Evolutionary conservation across 2,113 vertebrate species (phyloP).

Genomic region (Oryzias woworae): DNA sequence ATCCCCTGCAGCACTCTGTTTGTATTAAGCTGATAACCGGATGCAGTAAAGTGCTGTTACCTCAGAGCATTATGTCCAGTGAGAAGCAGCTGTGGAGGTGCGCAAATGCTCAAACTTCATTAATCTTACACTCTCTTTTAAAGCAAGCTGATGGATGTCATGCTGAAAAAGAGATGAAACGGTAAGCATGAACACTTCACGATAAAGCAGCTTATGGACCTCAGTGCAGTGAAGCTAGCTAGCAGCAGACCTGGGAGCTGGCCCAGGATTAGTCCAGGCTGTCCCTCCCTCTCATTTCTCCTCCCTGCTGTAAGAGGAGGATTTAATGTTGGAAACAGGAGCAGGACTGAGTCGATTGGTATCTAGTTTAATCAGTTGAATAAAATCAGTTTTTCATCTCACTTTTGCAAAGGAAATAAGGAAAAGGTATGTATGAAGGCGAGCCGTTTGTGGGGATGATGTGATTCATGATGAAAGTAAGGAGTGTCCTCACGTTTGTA

Average conservation of each 20-base stretch:
- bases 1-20: slow-evolving; percentile 60
- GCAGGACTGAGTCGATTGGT: slow-evolving; percentile 3
- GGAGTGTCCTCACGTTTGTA: not conserved
- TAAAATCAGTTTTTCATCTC: slow-evolving; percentile 23
- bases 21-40: slow-evolving; percentile 78
- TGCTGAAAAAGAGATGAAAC: slow-evolving; percentile 60
- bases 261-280: slow-evolving; percentile 47
- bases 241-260: slow-evolving; percentile 45
- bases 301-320: slow-evolving; percentile 31
- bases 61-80: slow-evolving; percentile 25
- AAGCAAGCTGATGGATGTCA: slow-evolving; percentile 35
- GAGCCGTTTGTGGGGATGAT: not conserved
- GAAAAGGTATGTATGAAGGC: slow-evolving; percentile 9
- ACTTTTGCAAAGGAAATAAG: slow-evolving; percentile 5
- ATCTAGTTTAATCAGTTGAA: not conserved
- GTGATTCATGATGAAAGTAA: not conserved
- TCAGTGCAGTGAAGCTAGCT: slow-evolving; percentile 31
- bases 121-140: not conserved
- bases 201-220: not conserved
- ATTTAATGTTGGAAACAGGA: slow-evolving; percentile 32
- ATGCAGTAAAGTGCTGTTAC: slow-evolving; percentile 42
- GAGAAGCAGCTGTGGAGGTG: slow-evolving; percentile 34
- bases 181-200: slow-evolving; percentile 45
- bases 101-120: slow-evolving; percentile 21
- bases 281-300: slow-evolving; percentile 47